Conservation (phyloP, 2,113 vertebrate species). For the Ciconia stormi region DNA sequence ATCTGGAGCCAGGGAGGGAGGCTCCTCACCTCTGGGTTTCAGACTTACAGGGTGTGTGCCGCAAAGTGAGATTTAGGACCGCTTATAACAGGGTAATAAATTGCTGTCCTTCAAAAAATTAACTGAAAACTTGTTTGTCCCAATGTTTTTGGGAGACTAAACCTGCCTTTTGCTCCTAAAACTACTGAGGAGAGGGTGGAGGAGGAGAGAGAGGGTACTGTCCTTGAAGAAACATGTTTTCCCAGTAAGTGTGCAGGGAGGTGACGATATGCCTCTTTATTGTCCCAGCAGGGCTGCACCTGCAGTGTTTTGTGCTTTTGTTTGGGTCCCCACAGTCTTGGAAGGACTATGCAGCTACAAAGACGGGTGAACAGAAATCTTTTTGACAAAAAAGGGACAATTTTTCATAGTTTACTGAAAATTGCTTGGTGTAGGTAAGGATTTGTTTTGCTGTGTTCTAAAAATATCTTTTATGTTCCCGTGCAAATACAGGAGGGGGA, state of each 20-base stretch:
- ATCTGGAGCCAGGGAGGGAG: background rate
- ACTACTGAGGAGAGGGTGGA: background rate
- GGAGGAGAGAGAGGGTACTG: background rate
- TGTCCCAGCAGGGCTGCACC: slow-evolving; percentile 13
- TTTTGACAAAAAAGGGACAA: background rate
- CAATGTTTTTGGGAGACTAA: background rate
- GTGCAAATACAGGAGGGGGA: slow-evolving; percentile 22
- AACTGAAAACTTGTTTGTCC: background rate
- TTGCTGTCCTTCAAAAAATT: background rate
- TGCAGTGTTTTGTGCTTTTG: background rate
- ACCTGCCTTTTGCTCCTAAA: background rate
- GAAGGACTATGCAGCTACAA: background rate
- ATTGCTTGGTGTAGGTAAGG: background rate
- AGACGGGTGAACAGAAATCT: background rate
- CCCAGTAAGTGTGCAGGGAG: background rate
- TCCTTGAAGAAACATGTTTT: slow-evolving; percentile 45
- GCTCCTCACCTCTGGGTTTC: background rate
- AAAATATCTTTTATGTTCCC: slow-evolving; percentile 18
- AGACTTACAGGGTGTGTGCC: background rate
- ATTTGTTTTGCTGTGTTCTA: slow-evolving; percentile 2
- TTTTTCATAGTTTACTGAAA: background rate
- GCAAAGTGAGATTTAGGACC: background rate
- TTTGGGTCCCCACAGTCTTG: background rate
- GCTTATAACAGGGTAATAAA: background rate
- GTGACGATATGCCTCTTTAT: background rate